Evolutionary conservation across 2,797 vertebrate species (phyloP).

Genomic region (Cyprinella venusta): DNA sequence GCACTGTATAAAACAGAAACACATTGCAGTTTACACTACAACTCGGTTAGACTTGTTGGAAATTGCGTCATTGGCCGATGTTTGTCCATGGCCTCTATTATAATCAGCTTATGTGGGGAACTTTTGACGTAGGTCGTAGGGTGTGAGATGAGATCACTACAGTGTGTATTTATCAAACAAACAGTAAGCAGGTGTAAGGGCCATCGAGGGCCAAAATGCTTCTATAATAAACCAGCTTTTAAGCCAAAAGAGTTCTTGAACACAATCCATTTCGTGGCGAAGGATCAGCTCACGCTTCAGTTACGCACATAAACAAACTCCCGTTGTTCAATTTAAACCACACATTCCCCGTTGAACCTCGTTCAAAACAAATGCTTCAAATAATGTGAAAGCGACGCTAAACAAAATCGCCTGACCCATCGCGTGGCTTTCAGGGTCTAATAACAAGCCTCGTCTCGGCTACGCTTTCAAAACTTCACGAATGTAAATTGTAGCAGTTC

Average conservation of each 20-base stretch:
- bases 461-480: constrained; percentile 31
- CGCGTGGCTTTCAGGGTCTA: constrained; percentile 66
- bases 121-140: constrained; percentile 38
- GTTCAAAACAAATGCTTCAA: background rate
- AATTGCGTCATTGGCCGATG: constrained; percentile 40
- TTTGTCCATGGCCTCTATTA: constrained; percentile 36
- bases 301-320: constrained; percentile 78
- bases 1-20: background rate
- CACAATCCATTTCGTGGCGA: constrained; percentile 73
- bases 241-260: constrained; percentile 39
- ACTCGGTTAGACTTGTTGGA: constrained; percentile 8
- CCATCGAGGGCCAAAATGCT: background rate
- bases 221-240: background rate
- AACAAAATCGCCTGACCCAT: constrained; percentile 76
- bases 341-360: background rate
- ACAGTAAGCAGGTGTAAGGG: constrained; percentile 13
- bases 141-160: constrained; percentile 12
- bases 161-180: background rate
- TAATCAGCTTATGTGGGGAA: constrained; percentile 44
- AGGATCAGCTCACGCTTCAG: constrained; percentile 77
- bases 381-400: constrained; percentile 37
- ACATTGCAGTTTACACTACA: background rate
- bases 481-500: background rate
- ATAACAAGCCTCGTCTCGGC: background rate
- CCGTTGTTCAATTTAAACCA: constrained; percentile 5